Base-by-base conservation (phyloP, 2,797 vertebrate genomes). In the Oryzias dopingdopingensis region DNA sequence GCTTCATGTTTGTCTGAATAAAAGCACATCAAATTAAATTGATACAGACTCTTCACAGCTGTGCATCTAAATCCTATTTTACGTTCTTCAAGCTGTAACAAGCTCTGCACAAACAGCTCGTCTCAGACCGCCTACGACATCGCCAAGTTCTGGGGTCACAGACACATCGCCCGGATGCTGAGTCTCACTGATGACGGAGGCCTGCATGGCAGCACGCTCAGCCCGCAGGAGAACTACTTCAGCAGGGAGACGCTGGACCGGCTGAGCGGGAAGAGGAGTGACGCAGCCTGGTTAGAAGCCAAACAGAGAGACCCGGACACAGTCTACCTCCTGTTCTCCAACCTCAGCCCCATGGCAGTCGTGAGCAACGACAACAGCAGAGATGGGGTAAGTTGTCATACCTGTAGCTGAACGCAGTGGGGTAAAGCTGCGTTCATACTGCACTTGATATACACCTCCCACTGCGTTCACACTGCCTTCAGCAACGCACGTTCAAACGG, bases 91-190 rank as follows among this genome's bases (percentile, higher is more conserved):
- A 97, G 96, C 63, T 96, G 95, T 64, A 93, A 97, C 77, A 93
- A 71, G 45, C 89, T 89, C 42, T 48, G 84, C 0, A 60, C 91
- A 52, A 99, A 97, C 87, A 88, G 88, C 52, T 95, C 95, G 15
- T 93, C 85, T 1, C 95, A 99, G 74, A 97, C 94, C 4, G 95
- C 96, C 59, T 83, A 91, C 54, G 95, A 98, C 42, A 91, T 98
- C 52, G 95, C 95, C 68, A 89, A 84, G 76, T 97, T 98, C 87
- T 98, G 96, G 96, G 96, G 95, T 4, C 94, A 96, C 89, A 88
- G 89, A 49, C 93, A 95, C 72, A 86, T 98, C 74, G 86, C 84
- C 68, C 70, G 87, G 77, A 88, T 96, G 68, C 72, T 98, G 68
- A 53, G 83, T 41, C 75, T 80, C 56, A 69, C 75, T 2, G 89